Base-by-base conservation (phyloP, 2,888 invertebrate species). In the Saturnia japonica region DNA sequence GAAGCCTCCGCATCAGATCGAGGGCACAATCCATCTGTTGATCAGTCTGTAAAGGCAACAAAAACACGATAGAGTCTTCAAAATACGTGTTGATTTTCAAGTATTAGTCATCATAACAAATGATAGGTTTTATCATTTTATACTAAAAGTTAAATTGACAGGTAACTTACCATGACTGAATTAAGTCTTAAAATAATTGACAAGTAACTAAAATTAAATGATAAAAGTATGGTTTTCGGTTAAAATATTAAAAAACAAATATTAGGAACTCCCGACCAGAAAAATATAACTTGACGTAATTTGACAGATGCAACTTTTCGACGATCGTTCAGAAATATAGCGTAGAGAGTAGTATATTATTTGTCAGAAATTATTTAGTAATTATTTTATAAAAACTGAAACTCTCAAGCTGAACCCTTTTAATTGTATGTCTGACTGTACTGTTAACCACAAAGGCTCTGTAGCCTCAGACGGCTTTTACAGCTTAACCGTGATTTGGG, bases 21-120 rank as follows among this genome's bases (percentile, higher is more conserved):
- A 99, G 94, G 69, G 99, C 99, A 95, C 99, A 99, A 94, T 99
- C 99, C 96, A 99, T 97, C 94, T 99, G 98, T 92, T 98, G 97
- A 88, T 98, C 98, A 88, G 97, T 97, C 98, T 98, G 89, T 73
- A 91, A 92, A 77, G 75, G 74, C 73, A 70, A 73, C 74, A 75
- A 81, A 78, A 73, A 78, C 72, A 80, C 69, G 75, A 77, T 74
- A 82, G 76, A 80, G 80, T 79, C 75, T 67, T 54, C 74, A 62
- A 75, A 79, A 76, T 78, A 74, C 67, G 73, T 70, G 80, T 81
- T 80, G 79, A 85, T 83, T 83, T 82, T 80, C 72, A 76, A 78
- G 86, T 82, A 92, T 94, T 93, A 94, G 93, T 94, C 93, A 93
- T 91, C 91, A 90, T 80, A 90, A 88, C 87, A 91, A 88, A 87